Base-by-base conservation (phyloP, 2,113 vertebrate species). In the Paralichthys olivaceus region DNA sequence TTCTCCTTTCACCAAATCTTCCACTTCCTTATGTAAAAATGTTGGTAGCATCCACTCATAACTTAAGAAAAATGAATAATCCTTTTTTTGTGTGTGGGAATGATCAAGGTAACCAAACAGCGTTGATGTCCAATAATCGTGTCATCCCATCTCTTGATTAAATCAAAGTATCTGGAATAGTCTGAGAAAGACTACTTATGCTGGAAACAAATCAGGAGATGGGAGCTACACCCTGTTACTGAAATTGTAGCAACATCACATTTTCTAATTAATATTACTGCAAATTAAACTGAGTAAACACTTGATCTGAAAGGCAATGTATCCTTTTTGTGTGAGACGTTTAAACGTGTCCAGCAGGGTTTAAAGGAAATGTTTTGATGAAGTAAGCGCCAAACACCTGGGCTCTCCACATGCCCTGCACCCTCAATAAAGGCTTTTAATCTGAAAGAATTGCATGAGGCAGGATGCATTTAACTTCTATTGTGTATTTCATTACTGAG, bases 101-200 rank as follows among this genome's bases (percentile, higher is more conserved):
- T 77, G 79, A 87, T 86, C 79, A 87, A 86, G 76, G 67, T 56
- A 82, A 76, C 47, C 67, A 65, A 73, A 78, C 78, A 56, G 53
- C 15, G 2, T 58, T 82, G 83, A 79, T 55, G 84, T 84, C 68
- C 72, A 26, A 80, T 20, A 20, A 22, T 62, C 55, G 64, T 89
- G 77, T 81, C 79, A 78, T 86, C 72, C 14, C 6, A 54, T 88
- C 69, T 83, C 72, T 67, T 2, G 7, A 58, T 72, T 2, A 66
- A 85, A 86, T 88, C 79, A 81, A 87, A 84, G 79, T 56, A 47
- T 65, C 55, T 75, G 72, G 58, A 71, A 80, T 51, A 15, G 29
- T 64, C 34, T 26, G 70, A 79, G 53, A 56, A 59, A 68, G 25
- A 62, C 57, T 76, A 66, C 82, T 87, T 82, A 82, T 17, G 45